These are phyloP conservation scores for Carterocephalus palaemon DNA, from an alignment of 2,888 invertebrate species.

Conservation along the genomic window DNA sequence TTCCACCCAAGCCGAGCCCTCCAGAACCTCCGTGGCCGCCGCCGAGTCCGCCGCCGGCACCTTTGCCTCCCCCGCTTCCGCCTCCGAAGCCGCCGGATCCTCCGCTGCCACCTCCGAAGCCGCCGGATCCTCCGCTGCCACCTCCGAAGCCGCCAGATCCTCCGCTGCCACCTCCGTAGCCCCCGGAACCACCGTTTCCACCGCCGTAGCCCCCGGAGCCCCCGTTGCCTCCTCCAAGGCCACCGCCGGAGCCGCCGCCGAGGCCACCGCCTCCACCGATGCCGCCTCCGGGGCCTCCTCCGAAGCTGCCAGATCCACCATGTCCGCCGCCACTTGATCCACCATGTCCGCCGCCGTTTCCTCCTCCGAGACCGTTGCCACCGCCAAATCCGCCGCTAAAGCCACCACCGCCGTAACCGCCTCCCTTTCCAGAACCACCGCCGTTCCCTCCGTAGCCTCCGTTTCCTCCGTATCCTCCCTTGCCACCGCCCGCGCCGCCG, in stretches of 20 bases:
- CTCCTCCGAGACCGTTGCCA: conserved; percentile 29
- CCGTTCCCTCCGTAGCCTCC: conserved; percentile 32
- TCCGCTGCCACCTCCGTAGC: conserved; percentile 36
- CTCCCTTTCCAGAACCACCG: conserved; percentile 28
- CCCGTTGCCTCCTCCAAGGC: conserved; percentile 28
- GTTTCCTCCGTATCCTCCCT: conserved; percentile 33
- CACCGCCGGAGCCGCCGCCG: conserved; percentile 30
- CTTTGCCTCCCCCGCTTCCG: conserved; percentile 16
- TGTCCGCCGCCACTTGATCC: conserved; percentile 29
- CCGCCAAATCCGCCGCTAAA: conserved; percentile 15
- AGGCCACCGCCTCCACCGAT: conserved; percentile 30
- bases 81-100: conserved; percentile 29
- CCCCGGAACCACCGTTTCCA: conserved; percentile 46
- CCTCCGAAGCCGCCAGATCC: conserved; percentile 37
- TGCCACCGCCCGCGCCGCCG: conserved; percentile 38
- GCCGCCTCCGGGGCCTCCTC: conserved; percentile 17
- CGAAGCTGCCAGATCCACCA: conserved; percentile 26
- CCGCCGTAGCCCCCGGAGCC: conserved; percentile 43
- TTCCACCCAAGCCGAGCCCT: conserved; percentile 25
- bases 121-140: conserved; percentile 27
- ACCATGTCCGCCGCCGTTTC: conserved; percentile 30
- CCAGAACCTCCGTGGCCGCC: conserved; percentile 26
- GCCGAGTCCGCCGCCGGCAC: conserved; percentile 25
- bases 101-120: conserved; percentile 28
- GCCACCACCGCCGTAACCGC: conserved; percentile 30